A percentile compares a stretch with the other conserved stretches of the same genome.
Evolutionary conservation across 2,797 vertebrate genomes (phyloP).

Genomic region (Acropternis orthonyx): DNA sequence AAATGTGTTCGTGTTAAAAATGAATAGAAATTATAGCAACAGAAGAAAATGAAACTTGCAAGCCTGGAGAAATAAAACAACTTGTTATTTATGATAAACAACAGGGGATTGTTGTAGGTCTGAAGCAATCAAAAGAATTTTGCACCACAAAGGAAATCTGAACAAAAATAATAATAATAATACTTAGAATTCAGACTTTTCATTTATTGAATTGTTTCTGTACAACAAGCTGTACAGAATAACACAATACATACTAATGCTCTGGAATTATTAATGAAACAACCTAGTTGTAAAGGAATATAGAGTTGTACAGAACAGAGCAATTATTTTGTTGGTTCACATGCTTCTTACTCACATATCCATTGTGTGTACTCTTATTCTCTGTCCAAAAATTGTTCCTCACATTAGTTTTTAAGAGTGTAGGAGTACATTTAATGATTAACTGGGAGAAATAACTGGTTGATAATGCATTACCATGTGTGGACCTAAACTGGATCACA

Average conservation of each 20-base stretch:
- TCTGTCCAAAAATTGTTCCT: conserved; percentile 18
- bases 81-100: conserved; percentile 70
- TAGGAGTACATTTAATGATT: conserved; percentile 47
- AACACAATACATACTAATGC: conserved; percentile 63
- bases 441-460: conserved; percentile 47
- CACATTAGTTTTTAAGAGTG: conserved; percentile 30
- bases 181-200: conserved; percentile 61
- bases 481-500: conserved; percentile 30
- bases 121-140: conserved; percentile 64
- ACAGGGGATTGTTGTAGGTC: conserved; percentile 49
- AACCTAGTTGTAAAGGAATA: conserved; percentile 40
- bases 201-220: conserved; percentile 70
- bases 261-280: conserved; percentile 55
- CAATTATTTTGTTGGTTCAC: conserved; percentile 33
- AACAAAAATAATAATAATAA: conserved; percentile 63
- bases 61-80: conserved; percentile 57
- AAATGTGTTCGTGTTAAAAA: conserved; percentile 60
- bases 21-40: conserved; percentile 66
- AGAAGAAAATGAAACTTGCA: conserved; percentile 60
- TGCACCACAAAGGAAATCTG: conserved; percentile 36
- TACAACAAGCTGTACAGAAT: conserved; percentile 61
- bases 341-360: conserved; percentile 11
- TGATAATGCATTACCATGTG: conserved; percentile 39
- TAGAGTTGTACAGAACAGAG: conserved; percentile 1
- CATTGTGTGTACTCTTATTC: conserved; percentile 23